Evolutionary conservation across 2,888 invertebrate genomes (phyloP), one percentile per base, ranked within the genome.

Genomic region (Chloromyia formosa): DNA sequence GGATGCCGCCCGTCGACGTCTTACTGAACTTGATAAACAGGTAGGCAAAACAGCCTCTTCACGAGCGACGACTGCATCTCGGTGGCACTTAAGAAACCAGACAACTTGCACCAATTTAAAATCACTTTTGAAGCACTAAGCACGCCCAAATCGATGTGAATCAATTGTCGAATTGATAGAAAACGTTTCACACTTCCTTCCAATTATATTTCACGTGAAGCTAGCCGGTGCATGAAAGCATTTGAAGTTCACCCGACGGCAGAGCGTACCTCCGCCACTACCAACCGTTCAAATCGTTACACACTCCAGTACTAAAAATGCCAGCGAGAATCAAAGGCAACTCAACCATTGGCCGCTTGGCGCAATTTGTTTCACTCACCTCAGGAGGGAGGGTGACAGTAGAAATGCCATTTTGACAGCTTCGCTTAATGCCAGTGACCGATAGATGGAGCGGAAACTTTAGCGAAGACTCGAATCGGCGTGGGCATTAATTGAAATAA

Each of bases 11-110:
- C 27, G 27, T 35, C 27, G 16, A 5, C 12, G 49, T 49, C 49
- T 49, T 49, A 49, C 14, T 62, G 62, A 62, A 66, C 66, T 66
- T 66, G 66, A 66, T 22, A 49, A 66, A 66, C 66, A 66, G 66
- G 66, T 66, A 66, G 62, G 20, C 12, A 22, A 18, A 35, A 14
- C 18, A 45, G 66, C 14, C 66, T n/a, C 18, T 62, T 40, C 62
- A 35, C 27, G 27, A 20, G 20, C 62, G 40, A 27, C 62, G 40
- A 27, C 62, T 40, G n/a, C 35, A 16, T 56, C 10, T 18, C 18
- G 10, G 18, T 22, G 18, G 62, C 5, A 40, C 35, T n/a, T 9
- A 14, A 40, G 40, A 35, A 10, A 60, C 60, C 22, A 9, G 14
- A 7, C 3, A 35, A 35, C 27, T 4, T 35, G 27, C 27, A 35